These are phyloP conservation scores for Sebastes glaucus DNA, from an alignment of 2,797 vertebrate genomes.

Conservation along the genomic window DNA sequence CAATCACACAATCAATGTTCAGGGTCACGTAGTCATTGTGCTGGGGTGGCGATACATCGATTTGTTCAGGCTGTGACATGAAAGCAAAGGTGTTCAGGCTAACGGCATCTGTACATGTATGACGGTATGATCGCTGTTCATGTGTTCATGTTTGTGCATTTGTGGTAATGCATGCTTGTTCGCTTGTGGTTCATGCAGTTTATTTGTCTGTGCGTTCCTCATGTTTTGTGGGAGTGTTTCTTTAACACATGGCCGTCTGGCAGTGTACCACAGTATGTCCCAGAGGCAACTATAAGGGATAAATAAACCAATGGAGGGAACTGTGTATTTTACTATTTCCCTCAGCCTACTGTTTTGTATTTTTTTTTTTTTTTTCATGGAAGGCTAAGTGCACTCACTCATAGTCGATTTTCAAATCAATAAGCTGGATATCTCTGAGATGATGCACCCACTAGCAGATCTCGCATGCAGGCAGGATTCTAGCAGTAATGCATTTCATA, in stretches of 20 bases:
- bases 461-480: constrained; percentile 14
- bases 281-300: constrained; percentile 13
- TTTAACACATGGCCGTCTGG: constrained; percentile 24
- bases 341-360: neutral
- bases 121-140: neutral
- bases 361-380: neutral
- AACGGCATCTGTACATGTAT: neutral
- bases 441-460: constrained; percentile 33
- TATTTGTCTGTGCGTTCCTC: constrained; percentile 23
- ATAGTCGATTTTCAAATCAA: constrained; percentile 57
- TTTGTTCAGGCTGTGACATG: constrained; percentile 3
- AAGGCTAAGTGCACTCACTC: constrained; percentile 54
- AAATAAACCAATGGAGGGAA: constrained; percentile 42
- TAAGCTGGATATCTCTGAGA: constrained; percentile 53
- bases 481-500: constrained; percentile 23
- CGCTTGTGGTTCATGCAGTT: neutral
- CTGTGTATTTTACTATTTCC: constrained; percentile 19
- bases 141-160: constrained; percentile 20
- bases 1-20: constrained; percentile 8
- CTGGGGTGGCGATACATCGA: neutral
- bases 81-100: neutral
- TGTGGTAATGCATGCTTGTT: constrained; percentile 23
- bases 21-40: constrained; percentile 26
- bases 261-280: neutral
- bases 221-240: constrained; percentile 1